Evolutionary conservation across 2,888 invertebrate genomes (phyloP).

Genomic region (Latheticus oryzae): DNA sequence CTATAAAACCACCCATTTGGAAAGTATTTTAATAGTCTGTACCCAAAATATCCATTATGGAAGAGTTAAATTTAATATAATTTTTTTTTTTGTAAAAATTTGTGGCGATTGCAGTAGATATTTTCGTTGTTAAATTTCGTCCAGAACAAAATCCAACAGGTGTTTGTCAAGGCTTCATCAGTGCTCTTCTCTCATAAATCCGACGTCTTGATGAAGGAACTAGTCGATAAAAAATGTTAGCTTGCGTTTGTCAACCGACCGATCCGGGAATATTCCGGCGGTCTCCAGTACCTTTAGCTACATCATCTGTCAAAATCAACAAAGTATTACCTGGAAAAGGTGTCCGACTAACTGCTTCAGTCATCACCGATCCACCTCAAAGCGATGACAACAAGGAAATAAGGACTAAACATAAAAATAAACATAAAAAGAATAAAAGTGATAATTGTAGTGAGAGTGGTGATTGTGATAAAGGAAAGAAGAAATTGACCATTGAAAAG

Average conservation of each 20-base stretch:
- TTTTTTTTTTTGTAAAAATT: neutral
- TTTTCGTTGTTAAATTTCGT: neutral
- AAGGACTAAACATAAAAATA: slow-evolving; percentile 17
- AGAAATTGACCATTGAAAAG: slow-evolving; percentile 45
- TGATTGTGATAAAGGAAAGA: slow-evolving; percentile 44
- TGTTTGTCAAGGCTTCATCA: slow-evolving; percentile 37
- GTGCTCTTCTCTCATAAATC: slow-evolving; percentile 38
- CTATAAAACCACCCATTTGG: too few relatives aligned
- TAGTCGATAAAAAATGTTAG: slow-evolving; percentile 69
- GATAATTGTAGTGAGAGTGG: slow-evolving; percentile 32
- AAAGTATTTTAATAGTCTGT: too few relatives aligned
- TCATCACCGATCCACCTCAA: slow-evolving; percentile 52
- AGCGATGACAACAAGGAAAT: slow-evolving; percentile 3
- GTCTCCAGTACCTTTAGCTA: slow-evolving; percentile 67
- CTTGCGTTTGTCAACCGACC: slow-evolving; percentile 76
- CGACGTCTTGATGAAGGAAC: slow-evolving; percentile 28
- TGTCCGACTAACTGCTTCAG: slow-evolving; percentile 50
- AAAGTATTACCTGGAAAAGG: slow-evolving; percentile 57
- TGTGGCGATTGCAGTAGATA: slow-evolving; percentile 22
- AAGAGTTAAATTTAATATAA: too few relatives aligned
- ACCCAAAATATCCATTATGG: too few relatives aligned
- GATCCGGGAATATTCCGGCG: slow-evolving; percentile 71
- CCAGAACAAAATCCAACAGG: slow-evolving; percentile 42
- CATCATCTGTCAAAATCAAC: slow-evolving; percentile 60
- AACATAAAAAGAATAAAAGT: slow-evolving; percentile 16